A percentile compares a stretch with the other conserved stretches of the same genome.
phyloP scores from a whole-genome alignment of 2,113 vertebrate genomes.

The Ceuthmochares aereus region DNA sequence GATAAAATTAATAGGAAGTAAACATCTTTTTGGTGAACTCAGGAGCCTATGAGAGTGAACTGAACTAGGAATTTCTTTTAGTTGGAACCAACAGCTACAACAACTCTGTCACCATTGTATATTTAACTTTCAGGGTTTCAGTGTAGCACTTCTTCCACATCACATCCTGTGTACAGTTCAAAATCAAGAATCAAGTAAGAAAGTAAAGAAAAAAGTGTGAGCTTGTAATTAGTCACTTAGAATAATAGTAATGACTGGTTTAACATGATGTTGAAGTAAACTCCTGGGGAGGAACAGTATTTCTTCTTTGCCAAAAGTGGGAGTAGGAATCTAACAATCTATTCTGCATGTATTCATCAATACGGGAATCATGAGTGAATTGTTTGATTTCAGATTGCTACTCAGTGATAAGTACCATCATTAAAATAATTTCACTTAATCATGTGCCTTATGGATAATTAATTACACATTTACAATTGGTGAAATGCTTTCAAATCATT shows the following conservation, averaged over 20 bases:
- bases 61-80: not conserved
- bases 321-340: not conserved
- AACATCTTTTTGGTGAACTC: not conserved
- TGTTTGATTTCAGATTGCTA: not conserved
- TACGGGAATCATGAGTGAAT: not conserved
- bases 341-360: not conserved
- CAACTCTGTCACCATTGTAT: not conserved
- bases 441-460: not conserved
- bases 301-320: not conserved
- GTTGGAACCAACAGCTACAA: not conserved
- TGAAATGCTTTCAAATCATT: not conserved
- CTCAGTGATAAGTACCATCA: not conserved
- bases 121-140: not conserved
- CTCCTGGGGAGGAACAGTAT: not conserved
- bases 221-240: not conserved
- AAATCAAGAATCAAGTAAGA: not conserved
- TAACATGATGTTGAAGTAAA: not conserved
- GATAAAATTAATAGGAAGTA: not conserved
- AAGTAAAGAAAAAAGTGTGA: not conserved
- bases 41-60: not conserved
- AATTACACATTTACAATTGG: not conserved
- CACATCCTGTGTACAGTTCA: not conserved
- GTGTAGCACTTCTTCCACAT: not conserved
- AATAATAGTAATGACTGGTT: not conserved
- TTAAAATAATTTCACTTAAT: not conserved